A percentile compares a stretch with the other conserved stretches of the same genome.
These are phyloP conservation scores for Gobiocypris rarus DNA, from an alignment of 2,113 vertebrate genomes.

Conservation along the genomic window DNA sequence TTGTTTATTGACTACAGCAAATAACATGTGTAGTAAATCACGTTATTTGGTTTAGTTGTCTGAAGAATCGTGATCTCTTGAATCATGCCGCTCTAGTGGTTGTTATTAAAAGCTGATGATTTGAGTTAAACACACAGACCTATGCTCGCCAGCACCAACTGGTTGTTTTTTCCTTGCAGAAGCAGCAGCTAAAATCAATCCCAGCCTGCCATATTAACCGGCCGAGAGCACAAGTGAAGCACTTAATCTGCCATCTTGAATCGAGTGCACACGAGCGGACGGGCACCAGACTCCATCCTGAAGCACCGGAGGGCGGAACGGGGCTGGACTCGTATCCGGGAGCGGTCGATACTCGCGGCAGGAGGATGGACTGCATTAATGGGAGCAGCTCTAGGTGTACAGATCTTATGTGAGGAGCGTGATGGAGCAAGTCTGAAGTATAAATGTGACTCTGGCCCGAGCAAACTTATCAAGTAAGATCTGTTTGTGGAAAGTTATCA, in stretches of 20 bases:
- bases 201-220: conserved; percentile 61
- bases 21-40: no score
- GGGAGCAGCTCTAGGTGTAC: background rate
- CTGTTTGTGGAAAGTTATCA: no score
- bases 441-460: background rate
- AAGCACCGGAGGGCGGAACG: conserved; percentile 39
- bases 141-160: background rate
- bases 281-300: conserved; percentile 47
- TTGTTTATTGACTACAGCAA: no score
- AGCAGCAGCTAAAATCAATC: conserved; percentile 44
- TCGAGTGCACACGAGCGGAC: conserved; percentile 67
- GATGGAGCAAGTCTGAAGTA: conserved; percentile 2
- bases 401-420: background rate
- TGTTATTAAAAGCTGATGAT: background rate
- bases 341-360: conserved; percentile 52
- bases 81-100: no score
- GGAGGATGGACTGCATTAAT: conserved; percentile 47
- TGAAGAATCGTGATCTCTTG: no score
- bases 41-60: no score
- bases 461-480: no score
- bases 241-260: conserved; percentile 80
- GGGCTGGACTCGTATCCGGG: conserved; percentile 51
- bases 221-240: conserved; percentile 71
- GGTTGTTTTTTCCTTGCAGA: conserved; percentile 36
- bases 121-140: background rate